A percentile compares a stretch with the other conserved stretches of the same genome.
phyloP scores from a whole-genome alignment of 1,140 invertebrate species.

The Eufriesea mexicana region DNA sequence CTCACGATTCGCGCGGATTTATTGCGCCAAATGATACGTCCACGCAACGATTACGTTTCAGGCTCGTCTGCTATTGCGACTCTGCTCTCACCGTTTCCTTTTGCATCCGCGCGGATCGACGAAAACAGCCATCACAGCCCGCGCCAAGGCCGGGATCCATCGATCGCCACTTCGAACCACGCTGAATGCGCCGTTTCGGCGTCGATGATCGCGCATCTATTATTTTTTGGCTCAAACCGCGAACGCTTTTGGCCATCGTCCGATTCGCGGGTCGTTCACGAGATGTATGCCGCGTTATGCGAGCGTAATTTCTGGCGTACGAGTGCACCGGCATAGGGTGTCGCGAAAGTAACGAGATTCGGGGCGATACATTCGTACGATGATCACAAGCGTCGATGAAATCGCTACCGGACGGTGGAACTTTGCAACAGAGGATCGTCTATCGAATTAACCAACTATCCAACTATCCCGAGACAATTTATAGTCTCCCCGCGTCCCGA shows the following conservation, averaged over 20 bases:
- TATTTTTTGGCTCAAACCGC: not conserved
- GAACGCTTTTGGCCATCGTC: not conserved
- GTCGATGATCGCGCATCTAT: constrained; percentile 10
- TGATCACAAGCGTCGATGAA: too few species aligned
- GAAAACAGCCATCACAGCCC: constrained; percentile 12
- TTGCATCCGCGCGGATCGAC: constrained; percentile 10
- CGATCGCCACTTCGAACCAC: not conserved
- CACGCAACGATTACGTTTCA: constrained; percentile 41
- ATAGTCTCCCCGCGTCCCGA: too few species aligned
- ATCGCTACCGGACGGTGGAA: too few species aligned
- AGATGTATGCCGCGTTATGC: not conserved
- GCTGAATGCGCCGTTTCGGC: not conserved
- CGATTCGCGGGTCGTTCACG: not conserved
- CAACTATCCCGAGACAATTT: too few species aligned
- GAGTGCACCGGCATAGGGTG: too few species aligned
- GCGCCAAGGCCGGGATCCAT: constrained; percentile 12
- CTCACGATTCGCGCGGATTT: constrained; percentile 40
- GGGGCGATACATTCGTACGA: too few species aligned
- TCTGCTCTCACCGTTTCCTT: constrained; percentile 18
- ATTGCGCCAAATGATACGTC: constrained; percentile 48
- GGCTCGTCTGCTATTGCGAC: not conserved
- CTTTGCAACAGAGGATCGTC: too few species aligned
- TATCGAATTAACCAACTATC: too few species aligned
- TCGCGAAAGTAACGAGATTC: too few species aligned
- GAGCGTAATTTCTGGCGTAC: too few species aligned